Conservation (phyloP, 2,113 vertebrate genomes). For the Aldabrachelys gigantea region DNA sequence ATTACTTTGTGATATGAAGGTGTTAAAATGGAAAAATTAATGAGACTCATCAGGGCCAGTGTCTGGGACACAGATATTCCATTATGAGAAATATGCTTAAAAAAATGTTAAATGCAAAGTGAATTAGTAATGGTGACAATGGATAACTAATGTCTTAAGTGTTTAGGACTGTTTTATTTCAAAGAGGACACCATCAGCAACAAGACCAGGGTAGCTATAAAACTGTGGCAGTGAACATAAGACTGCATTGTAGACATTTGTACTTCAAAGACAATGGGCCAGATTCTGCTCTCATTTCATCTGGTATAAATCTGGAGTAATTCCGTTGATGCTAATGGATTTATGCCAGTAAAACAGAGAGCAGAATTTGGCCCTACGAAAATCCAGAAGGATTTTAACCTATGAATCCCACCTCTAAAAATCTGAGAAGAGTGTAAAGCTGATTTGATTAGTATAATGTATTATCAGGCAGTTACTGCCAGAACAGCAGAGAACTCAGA, state of each 20-base stretch:
- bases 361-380: neutral
- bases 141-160: constrained; percentile 71
- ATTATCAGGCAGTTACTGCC: neutral
- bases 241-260: constrained; percentile 37
- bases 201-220: constrained; percentile 41
- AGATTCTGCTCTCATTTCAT: constrained; percentile 22
- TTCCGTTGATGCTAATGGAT: constrained; percentile 32
- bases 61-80: constrained; percentile 28
- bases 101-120: constrained; percentile 53
- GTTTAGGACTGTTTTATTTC: constrained; percentile 65
- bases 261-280: constrained; percentile 54
- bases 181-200: constrained; percentile 37
- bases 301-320: constrained; percentile 34
- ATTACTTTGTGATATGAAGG: constrained; percentile 36
- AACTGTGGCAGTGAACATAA: constrained; percentile 47
- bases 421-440: neutral
- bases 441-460: neutral
- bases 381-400: constrained; percentile 20
- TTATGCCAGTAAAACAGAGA: constrained; percentile 37
- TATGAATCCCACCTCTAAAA: constrained; percentile 41
- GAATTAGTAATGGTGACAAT: constrained; percentile 62
- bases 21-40: constrained; percentile 21
- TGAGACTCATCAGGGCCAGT: constrained; percentile 17
- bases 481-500: constrained; percentile 13
- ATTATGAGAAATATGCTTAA: neutral